Conservation (phyloP, 37 sponge, comb jelly and placozoan genomes). For the Trichoplax adhaerens region DNA sequence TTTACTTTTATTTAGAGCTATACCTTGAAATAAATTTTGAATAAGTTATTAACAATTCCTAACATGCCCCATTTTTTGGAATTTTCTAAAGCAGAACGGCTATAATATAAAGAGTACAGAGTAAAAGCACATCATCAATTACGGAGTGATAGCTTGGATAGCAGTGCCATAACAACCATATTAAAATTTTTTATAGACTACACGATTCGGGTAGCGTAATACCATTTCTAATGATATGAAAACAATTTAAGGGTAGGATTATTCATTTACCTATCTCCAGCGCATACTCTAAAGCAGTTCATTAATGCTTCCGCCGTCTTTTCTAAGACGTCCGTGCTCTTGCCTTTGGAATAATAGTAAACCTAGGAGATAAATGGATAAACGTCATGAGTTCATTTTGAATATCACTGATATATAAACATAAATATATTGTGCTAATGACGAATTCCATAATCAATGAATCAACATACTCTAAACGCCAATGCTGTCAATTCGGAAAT, state of each 20-base stretch:
- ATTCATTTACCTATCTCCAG: slow-evolving; percentile 26
- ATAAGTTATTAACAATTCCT: slow-evolving; percentile 71
- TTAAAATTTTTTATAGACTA: too few relatives aligned
- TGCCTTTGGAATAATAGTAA: neutral
- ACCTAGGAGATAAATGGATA: neutral
- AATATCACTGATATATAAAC: neutral
- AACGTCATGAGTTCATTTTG: neutral
- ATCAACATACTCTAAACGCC: slow-evolving; percentile 21
- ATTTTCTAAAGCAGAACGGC: slow-evolving; percentile 30
- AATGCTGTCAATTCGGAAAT: slow-evolving; percentile 32
- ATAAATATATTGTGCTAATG: too few relatives aligned
- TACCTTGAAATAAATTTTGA: slow-evolving; percentile 91
- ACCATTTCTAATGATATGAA: neutral
- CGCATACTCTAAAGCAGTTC: slow-evolving; percentile 80
- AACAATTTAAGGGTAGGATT: neutral
- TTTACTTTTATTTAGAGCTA: too few relatives aligned
- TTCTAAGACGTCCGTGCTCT: slow-evolving; percentile 49
- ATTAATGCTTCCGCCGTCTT: slow-evolving; percentile 82
- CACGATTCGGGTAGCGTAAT: too few relatives aligned
- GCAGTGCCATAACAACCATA: neutral
- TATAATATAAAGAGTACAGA: neutral
- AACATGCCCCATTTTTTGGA: slow-evolving; percentile 77
- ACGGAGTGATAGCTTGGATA: too few relatives aligned
- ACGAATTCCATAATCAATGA: too few relatives aligned
- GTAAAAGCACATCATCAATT: too few relatives aligned